Conservation (phyloP, 2,888 invertebrate species). For the Plusia festucae region DNA sequence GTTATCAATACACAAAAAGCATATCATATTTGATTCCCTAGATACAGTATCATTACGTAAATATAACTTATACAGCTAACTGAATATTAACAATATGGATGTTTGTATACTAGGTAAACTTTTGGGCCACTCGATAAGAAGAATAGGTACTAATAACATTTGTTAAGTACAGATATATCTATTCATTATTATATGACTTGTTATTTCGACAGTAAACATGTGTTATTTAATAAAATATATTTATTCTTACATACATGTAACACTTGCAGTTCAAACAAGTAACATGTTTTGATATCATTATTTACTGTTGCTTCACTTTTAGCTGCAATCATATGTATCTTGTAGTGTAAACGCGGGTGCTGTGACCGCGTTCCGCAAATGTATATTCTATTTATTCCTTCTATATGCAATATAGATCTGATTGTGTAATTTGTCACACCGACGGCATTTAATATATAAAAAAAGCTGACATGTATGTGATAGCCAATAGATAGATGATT, state of each 20-base stretch:
- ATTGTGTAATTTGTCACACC: background rate
- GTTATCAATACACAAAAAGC: conserved; percentile 44
- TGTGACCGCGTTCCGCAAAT: conserved; percentile 14
- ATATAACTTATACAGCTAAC: conserved; percentile 23
- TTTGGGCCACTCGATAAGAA: too few species aligned
- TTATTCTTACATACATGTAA: too few species aligned
- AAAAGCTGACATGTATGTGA: too few species aligned
- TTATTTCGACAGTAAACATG: too few species aligned
- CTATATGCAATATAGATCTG: background rate
- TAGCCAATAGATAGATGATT: too few species aligned
- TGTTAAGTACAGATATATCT: too few species aligned
- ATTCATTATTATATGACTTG: too few species aligned
- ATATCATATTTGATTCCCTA: conserved; percentile 52
- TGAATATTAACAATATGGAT: background rate
- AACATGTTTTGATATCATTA: conserved; percentile 3
- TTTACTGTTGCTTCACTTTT: conserved; percentile 12
- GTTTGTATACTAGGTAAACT: too few species aligned
- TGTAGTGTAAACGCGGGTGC: conserved; percentile 10
- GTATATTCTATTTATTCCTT: conserved; percentile 8
- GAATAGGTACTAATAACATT: too few species aligned
- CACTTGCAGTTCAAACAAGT: background rate
- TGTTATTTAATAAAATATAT: too few species aligned
- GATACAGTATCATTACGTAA: conserved; percentile 43
- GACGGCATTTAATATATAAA: too few species aligned
- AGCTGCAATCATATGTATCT: conserved; percentile 12